Percentiles rank a stretch among this genome's conserved stretches.
These are phyloP conservation scores for Lepisosteus oculatus DNA, from an alignment of 2,113 vertebrate genomes.

Conservation along the genomic window DNA sequence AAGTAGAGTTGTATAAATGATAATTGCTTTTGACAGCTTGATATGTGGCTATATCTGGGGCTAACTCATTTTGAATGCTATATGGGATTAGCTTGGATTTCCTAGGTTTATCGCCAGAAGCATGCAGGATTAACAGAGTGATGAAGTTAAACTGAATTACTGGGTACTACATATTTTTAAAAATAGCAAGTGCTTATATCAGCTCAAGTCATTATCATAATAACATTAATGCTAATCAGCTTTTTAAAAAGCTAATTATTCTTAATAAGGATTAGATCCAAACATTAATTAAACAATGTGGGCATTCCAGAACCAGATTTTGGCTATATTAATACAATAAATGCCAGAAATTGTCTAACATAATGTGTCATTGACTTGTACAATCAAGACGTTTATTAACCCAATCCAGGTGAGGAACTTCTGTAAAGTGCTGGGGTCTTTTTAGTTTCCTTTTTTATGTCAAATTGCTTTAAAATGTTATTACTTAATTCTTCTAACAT, in stretches of 20 bases:
- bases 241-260: slow-evolving; percentile 68
- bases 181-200: slow-evolving; percentile 50
- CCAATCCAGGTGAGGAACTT: too few species aligned
- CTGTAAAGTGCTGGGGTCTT: too few species aligned
- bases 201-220: slow-evolving; percentile 55
- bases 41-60: slow-evolving; percentile 72
- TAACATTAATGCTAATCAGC: slow-evolving; percentile 60
- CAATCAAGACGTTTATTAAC: too few species aligned
- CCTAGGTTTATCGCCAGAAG: slow-evolving; percentile 76
- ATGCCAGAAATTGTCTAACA: neutral
- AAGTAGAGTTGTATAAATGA: slow-evolving; percentile 65
- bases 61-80: slow-evolving; percentile 65
- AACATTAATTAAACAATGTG: slow-evolving; percentile 57
- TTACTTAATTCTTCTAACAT: too few species aligned
- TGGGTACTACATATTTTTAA: slow-evolving; percentile 40
- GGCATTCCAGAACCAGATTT: slow-evolving; percentile 34
- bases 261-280: slow-evolving; percentile 61
- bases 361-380: too few species aligned
- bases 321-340: slow-evolving; percentile 18
- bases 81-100: slow-evolving; percentile 79
- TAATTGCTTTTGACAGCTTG: slow-evolving; percentile 76
- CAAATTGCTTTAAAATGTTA: too few species aligned
- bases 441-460: too few species aligned
- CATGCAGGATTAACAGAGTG: slow-evolving; percentile 69
- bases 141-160: slow-evolving; percentile 73